Percentiles rank a stretch among this genome's conserved stretches.
These are phyloP conservation scores for Lonchura striata DNA, from an alignment of 2,113 vertebrate genomes.

Conservation along the genomic window DNA sequence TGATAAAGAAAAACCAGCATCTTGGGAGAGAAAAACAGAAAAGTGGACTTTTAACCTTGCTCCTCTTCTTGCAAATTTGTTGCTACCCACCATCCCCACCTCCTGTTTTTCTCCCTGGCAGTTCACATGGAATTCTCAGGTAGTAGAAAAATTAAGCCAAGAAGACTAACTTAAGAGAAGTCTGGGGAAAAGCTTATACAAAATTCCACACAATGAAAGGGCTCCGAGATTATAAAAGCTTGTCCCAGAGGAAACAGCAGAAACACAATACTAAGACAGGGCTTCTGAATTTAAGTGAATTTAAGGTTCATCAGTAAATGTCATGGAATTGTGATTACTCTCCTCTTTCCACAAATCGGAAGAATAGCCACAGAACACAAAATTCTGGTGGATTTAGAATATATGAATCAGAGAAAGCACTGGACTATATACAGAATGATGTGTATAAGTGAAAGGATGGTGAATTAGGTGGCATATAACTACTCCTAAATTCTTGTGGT, in stretches of 20 bases:
- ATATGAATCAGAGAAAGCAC: not conserved
- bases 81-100: not conserved
- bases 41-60: not conserved
- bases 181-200: not conserved
- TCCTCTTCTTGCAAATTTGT: not conserved
- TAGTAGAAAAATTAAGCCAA: constrained; percentile 12
- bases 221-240: not conserved
- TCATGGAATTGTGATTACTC: not conserved
- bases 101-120: not conserved
- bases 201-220: not conserved
- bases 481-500: not conserved
- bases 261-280: not conserved
- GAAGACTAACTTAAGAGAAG: not conserved
- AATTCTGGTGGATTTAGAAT: not conserved
- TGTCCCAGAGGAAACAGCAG: not conserved
- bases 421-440: not conserved
- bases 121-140: constrained; percentile 7
- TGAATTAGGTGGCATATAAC: not conserved
- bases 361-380: not conserved
- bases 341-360: not conserved
- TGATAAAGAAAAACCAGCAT: not conserved
- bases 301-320: not conserved
- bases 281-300: constrained; percentile 2
- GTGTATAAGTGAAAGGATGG: not conserved
- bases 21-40: not conserved